Conservation (phyloP, 2,113 vertebrate species). For the Benitochromis conjunctus region DNA sequence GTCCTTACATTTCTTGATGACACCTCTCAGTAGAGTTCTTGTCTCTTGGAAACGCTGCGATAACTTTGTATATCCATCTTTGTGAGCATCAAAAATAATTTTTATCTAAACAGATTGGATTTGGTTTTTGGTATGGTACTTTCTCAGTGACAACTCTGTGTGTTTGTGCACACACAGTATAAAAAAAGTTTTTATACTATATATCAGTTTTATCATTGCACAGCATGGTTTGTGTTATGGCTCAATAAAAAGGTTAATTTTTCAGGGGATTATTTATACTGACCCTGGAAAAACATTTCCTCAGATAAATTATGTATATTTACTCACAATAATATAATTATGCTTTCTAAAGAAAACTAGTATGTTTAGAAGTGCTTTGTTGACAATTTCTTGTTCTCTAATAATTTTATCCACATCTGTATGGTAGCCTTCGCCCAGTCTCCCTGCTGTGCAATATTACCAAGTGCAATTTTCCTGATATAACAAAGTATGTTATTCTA, state of each 20-base stretch:
- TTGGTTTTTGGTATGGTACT: rapidly evolving
- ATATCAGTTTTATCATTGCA: too few species aligned
- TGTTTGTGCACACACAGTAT: too few species aligned
- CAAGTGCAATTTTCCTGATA: too few species aligned
- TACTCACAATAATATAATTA: too few species aligned
- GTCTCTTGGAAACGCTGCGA: background rate
- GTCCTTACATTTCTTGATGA: rapidly evolving
- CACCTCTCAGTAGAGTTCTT: background rate
- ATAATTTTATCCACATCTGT: background rate
- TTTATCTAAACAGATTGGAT: background rate
- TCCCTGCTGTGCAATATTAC: too few species aligned
- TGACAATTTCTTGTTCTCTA: background rate
- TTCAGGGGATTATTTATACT: background rate
- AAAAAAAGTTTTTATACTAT: too few species aligned
- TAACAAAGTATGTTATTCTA: too few species aligned
- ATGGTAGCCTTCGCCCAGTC: background rate
- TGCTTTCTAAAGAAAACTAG: background rate
- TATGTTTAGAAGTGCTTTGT: background rate
- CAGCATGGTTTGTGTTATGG: background rate
- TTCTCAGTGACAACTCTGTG: too few species aligned
- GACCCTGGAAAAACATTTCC: background rate
- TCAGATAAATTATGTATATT: too few species aligned
- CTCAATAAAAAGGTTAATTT: too few species aligned
- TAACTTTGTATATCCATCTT: background rate
- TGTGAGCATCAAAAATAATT: background rate